phyloP scores from a whole-genome alignment of 2,113 vertebrate genomes.

The Indicator indicator region DNA sequence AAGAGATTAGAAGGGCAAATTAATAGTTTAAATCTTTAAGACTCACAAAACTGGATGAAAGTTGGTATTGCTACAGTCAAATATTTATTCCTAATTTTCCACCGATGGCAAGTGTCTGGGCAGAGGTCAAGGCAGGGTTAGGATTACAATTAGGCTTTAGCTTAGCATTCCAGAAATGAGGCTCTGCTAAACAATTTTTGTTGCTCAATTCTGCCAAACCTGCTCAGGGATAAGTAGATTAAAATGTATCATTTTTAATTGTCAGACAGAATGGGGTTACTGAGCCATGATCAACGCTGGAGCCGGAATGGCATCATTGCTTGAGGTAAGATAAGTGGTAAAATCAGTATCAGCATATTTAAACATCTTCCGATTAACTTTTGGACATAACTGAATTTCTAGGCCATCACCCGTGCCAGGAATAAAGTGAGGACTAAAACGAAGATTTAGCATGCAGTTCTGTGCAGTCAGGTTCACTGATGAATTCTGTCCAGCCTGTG shows the following conservation, averaged over 20 bases:
- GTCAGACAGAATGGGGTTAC: conserved; percentile 70
- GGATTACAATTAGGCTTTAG: conserved; percentile 35
- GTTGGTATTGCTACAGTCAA: neutral
- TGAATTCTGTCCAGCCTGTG: neutral
- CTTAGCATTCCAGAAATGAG: conserved; percentile 18
- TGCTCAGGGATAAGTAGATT: conserved; percentile 67
- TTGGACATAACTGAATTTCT: conserved; percentile 28
- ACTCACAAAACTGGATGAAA: conserved; percentile 4
- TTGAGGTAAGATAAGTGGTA: conserved; percentile 63
- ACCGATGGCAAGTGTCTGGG: neutral
- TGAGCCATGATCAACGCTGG: conserved; percentile 58
- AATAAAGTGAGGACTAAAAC: neutral
- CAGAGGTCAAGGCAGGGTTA: conserved; percentile 44
- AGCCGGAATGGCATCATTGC: conserved; percentile 47
- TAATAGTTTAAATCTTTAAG: conserved; percentile 34
- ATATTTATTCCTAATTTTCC: conserved; percentile 43
- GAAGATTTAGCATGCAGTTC: neutral
- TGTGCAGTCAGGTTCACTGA: neutral
- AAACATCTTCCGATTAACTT: conserved; percentile 55
- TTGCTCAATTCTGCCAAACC: conserved; percentile 55
- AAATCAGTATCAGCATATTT: conserved; percentile 65
- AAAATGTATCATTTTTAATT: conserved; percentile 72
- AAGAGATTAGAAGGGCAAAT: conserved; percentile 35
- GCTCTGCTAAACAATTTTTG: conserved; percentile 36
- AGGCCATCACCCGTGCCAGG: neutral